Evolutionary conservation across 2,797 vertebrate species (phyloP), one percentile per base, ranked within the genome.

Genomic region (Hozukius guyotensis): DNA sequence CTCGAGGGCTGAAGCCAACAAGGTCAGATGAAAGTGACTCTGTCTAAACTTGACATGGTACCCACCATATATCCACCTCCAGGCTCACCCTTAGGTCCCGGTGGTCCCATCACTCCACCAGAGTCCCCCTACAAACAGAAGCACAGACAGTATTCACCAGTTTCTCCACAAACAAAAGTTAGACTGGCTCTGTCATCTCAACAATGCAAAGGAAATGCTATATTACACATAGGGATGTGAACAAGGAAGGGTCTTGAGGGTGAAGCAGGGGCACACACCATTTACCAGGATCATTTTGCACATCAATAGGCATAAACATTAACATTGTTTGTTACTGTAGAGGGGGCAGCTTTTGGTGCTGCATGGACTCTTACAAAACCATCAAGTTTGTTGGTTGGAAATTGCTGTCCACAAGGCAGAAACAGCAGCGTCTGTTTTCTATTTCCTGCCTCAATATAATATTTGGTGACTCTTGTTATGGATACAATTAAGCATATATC

Each of bases 51-150:
- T 29, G 12, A 78, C 42, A 34, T 64, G 62, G 32, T 80, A 93
- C 96, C 92, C 93, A 99, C 98, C 82, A 94, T 93, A 88, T 91
- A 91, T 85, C 95, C 96, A 83, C 85, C 90, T 84, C 96, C 97
- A 64, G 95, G 93, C 69, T 99, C 97, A 6, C 98, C 98, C 95
- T 98, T 99, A 46, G 93, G 92, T 59, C 98, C 98, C 32, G 94
- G 96, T 0, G 94, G 96, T 5, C 97, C 98, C 7, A 88, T 87
- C 82, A 94, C 90, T 38, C 96, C 96, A 77, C 96, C 96, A 63
- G 96, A 75, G 56, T 98, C 97, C 12, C 98, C 98, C 98, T 99
- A 32, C 11, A 88, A 66, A 81, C 24, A 88, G 25, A 86, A 56
- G 86, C 46, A 85, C 42, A 90, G 62, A 83, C 12, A 36, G 16